Percentiles rank a stretch among this genome's conserved stretches.
Conservation (phyloP, 2,797 vertebrate species). For the Acomys russatus region DNA sequence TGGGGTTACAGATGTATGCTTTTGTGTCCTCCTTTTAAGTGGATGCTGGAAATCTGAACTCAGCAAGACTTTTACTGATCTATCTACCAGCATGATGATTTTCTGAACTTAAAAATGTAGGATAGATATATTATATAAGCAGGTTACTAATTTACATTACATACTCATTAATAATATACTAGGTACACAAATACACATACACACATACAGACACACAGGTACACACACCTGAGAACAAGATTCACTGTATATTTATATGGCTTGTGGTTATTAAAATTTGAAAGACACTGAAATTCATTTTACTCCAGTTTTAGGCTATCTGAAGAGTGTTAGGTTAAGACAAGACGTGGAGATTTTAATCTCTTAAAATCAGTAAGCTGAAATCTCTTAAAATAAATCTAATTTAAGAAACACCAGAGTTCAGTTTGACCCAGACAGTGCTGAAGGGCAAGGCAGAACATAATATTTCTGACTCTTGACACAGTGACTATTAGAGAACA, state of each 20-base stretch:
- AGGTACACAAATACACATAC: background rate
- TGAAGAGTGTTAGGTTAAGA: background rate
- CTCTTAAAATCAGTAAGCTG: background rate
- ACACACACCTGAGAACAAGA: background rate
- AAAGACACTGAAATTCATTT: conserved; percentile 4
- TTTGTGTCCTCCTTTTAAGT: background rate
- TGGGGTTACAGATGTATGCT: background rate
- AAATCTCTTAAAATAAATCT: background rate
- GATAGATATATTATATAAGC: background rate
- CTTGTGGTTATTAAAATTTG: conserved; percentile 2
- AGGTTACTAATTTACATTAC: conserved; percentile 42
- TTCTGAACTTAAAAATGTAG: background rate
- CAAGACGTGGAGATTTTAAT: background rate
- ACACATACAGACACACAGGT: background rate
- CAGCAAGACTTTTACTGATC: background rate
- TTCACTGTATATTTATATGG: background rate
- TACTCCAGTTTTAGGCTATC: background rate
- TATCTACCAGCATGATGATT: background rate
- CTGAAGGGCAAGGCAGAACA: conserved; percentile 18
- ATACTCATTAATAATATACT: background rate
- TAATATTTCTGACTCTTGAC: background rate
- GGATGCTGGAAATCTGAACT: background rate
- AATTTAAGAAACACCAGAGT: fast-evolving
- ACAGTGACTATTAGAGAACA: background rate
- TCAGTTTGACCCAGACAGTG: background rate